A percentile compares a stretch with the other conserved stretches of the same genome.
Evolutionary conservation across 2,113 vertebrate species (phyloP).

Genomic region (Strix aluco): DNA sequence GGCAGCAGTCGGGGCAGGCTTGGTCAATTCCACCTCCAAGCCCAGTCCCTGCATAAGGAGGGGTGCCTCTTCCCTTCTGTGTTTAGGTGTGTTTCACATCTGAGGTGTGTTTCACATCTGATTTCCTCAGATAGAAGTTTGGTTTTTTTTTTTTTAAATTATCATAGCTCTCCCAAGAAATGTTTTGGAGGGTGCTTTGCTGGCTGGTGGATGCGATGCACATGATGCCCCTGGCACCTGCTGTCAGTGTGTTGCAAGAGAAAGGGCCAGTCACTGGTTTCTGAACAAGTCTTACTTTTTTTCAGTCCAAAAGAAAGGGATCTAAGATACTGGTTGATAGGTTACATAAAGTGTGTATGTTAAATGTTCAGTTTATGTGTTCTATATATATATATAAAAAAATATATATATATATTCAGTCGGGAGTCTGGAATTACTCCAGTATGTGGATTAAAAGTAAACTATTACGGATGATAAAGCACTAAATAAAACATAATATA

Average conservation of each 20-base stretch:
- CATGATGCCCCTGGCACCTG: rapidly evolving
- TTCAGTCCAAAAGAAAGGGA: neutral
- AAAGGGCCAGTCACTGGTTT: neutral
- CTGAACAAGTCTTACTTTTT: neutral
- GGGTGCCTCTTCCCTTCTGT: neutral
- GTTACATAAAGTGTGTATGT: constrained; percentile 51
- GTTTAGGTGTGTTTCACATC: neutral
- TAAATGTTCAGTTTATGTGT: constrained; percentile 63
- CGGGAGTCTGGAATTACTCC: constrained; percentile 68
- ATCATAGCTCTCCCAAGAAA: neutral
- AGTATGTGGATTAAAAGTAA: constrained; percentile 71
- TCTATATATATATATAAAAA: constrained; percentile 15
- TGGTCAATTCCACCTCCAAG: rapidly evolving
- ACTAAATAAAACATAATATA: constrained; percentile 73
- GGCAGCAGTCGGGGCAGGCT: rapidly evolving
- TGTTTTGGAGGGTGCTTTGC: neutral
- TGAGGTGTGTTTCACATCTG: neutral
- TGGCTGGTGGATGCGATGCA: rapidly evolving
- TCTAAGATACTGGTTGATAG: constrained; percentile 47
- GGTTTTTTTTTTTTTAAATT: neutral
- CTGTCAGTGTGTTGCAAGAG: neutral
- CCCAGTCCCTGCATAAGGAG: rapidly evolving
- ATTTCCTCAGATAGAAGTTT: neutral
- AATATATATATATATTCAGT: constrained; percentile 59
- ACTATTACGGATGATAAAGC: constrained; percentile 69